Conservation (phyloP, 2,797 vertebrate genomes). For the Alca torda region DNA sequence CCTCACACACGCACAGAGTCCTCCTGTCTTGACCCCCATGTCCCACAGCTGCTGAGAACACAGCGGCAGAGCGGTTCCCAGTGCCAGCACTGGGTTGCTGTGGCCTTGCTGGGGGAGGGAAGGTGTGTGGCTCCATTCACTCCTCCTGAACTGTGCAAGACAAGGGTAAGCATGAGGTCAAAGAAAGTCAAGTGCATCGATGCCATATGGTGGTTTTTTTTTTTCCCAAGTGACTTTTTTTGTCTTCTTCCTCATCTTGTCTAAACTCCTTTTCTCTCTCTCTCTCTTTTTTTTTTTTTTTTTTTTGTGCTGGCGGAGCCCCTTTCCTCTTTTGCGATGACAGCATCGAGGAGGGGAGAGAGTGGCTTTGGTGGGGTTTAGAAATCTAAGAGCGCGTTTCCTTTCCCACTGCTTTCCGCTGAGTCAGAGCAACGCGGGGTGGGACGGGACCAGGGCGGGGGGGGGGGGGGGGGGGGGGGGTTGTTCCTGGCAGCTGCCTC, state of each 20-base stretch:
- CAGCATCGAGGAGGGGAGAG: neutral
- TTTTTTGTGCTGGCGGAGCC: neutral
- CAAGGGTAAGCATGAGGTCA: neutral
- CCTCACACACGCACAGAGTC: neutral
- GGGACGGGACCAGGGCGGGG: no score
- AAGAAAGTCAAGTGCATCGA: neutral
- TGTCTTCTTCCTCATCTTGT: neutral
- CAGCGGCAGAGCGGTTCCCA: accelerated
- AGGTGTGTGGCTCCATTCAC: neutral
- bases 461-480: neutral
- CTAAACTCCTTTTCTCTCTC: neutral
- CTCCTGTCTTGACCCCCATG: accelerated
- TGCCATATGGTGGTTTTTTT: neutral
- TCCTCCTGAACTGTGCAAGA: neutral
- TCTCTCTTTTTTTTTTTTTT: no score
- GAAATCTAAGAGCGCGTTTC: slow-evolving; percentile 61
- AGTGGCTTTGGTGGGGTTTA: slow-evolving; percentile 34
- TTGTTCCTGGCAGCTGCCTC: neutral
- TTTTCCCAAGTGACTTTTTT: neutral
- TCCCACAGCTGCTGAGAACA: accelerated
- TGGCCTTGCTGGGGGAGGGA: neutral
- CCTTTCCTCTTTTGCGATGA: slow-evolving; percentile 55
- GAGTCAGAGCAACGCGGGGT: slow-evolving; percentile 54
- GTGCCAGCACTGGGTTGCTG: accelerated
- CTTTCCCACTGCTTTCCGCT: slow-evolving; percentile 70